Evolutionary conservation across 2,797 vertebrate genomes (phyloP), one percentile per base, ranked within the genome.

Genomic region (Halcyon badia): DNA sequence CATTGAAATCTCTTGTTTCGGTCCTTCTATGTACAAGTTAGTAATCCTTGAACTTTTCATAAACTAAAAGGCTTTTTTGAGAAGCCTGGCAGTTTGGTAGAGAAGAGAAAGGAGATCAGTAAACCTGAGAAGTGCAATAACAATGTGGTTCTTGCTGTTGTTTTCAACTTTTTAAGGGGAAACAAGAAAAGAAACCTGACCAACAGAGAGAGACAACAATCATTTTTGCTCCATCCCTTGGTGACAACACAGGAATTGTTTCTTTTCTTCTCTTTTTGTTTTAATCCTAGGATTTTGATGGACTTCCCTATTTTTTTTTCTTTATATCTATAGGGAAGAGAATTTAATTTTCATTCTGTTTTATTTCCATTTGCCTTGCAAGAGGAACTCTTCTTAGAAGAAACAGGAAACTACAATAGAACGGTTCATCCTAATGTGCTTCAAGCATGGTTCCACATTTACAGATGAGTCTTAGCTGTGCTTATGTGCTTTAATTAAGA

Each of bases 1-100:
- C 77, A 91, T 92, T 92, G 80, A 93, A 95, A 83, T 77, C 6
- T 86, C 73, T 58, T 79, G 33, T 80, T 95, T 90, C 44, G 46
- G 56, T 76, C 42, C 42, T 89, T 68, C 54, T 52, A 3, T 28
- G 31, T 49, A 70, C 24, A 76, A 89, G 14, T 12, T 66, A 72
- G 42, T 22, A 73, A 60, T 61, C 37, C 31, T 52, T 79, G 61
- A 96, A n/a, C 58, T 76, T 88, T 58, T 79, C 4, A 6, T 82
- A 56, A 93, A 82, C 56, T 60, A 18, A 18, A 89, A 66, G 24
- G 3, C 4, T 90, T 81, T 90, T 70, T n/a, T 7, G 1, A 93
- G 58, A 52, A 82, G 28, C 17, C 26, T 66, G 35, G 20, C 10
- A 56, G 37, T 66, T 80, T 52, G 26, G 19, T 35, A 87, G 70